Conservation (phyloP, 2,888 invertebrate species). For the Harmothoe impar region DNA sequence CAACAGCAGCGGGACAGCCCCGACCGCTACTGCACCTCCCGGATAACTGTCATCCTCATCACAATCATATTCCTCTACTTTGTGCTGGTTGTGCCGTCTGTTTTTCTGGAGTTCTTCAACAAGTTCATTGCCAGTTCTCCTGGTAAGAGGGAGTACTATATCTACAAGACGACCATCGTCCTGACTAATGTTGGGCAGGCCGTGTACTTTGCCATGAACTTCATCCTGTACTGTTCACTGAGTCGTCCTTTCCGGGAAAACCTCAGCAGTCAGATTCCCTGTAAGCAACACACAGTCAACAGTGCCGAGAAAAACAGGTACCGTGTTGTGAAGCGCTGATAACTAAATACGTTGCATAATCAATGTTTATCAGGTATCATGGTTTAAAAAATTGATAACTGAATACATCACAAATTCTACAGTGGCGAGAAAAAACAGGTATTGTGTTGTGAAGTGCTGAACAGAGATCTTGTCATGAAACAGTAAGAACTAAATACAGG, state of each 20-base stretch:
- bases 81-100: conserved; percentile 52
- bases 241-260: conserved; percentile 57
- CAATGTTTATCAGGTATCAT: too few species aligned
- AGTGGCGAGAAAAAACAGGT: not conserved
- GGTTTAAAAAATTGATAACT: not conserved
- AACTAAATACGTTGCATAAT: not conserved
- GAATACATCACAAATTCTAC: not conserved
- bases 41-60: conserved; percentile 50
- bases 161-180: conserved; percentile 43
- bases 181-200: conserved; percentile 50
- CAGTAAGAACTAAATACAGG: too few species aligned
- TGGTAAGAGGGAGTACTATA: too few species aligned
- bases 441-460: not conserved
- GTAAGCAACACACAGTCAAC: too few species aligned
- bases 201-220: conserved; percentile 57
- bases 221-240: conserved; percentile 51
- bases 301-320: too few species aligned
- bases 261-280: too few species aligned
- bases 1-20: too few species aligned
- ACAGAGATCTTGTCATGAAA: too few species aligned
- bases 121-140: too few species aligned
- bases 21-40: conserved; percentile 57
- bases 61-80: too few species aligned
- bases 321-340: not conserved
- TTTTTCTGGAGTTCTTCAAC: conserved; percentile 42